Evolutionary conservation across 30 jellyfish, hydroid and myxozoan genomes (phyloP).

Genomic region (Euphysa ruthae): DNA sequence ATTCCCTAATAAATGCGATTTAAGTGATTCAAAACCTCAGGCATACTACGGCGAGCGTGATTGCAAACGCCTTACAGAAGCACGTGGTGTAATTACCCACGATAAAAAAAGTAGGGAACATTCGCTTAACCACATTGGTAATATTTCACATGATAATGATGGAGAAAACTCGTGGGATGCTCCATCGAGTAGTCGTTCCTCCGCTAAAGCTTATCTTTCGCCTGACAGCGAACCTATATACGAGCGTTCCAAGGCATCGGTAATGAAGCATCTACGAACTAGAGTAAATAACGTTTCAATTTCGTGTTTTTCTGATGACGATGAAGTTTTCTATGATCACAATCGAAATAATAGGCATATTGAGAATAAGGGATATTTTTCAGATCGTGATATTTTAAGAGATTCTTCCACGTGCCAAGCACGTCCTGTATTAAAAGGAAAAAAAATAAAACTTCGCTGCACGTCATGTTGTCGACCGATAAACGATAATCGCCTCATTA

Average conservation of each 20-base stretch:
- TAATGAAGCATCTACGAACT: background rate
- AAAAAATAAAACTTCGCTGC: background rate
- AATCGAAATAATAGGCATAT: background rate
- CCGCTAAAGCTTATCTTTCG: background rate
- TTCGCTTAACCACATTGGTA: too few species aligned
- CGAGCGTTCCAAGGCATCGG: background rate
- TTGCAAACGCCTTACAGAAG: too few species aligned
- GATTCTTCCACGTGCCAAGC: constrained; percentile 15
- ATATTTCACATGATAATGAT: too few species aligned
- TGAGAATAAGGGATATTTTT: constrained; percentile 17
- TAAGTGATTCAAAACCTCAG: too few species aligned
- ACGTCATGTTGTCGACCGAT: constrained; percentile 14
- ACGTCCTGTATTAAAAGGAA: constrained; percentile 5
- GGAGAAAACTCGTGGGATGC: too few species aligned
- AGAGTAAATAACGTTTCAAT: background rate
- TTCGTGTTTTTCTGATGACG: constrained; percentile 27
- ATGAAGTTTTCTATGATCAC: constrained; percentile 24
- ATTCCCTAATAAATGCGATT: too few species aligned
- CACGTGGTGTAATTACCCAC: too few species aligned
- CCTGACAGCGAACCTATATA: background rate
- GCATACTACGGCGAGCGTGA: too few species aligned
- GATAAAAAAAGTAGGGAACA: background rate
- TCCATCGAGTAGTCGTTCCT: background rate
- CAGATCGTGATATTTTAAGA: constrained; percentile 20
- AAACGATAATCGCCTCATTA: constrained; percentile 16